Conservation (phyloP, 2,113 vertebrate genomes). For the Actenoides hombroni region DNA sequence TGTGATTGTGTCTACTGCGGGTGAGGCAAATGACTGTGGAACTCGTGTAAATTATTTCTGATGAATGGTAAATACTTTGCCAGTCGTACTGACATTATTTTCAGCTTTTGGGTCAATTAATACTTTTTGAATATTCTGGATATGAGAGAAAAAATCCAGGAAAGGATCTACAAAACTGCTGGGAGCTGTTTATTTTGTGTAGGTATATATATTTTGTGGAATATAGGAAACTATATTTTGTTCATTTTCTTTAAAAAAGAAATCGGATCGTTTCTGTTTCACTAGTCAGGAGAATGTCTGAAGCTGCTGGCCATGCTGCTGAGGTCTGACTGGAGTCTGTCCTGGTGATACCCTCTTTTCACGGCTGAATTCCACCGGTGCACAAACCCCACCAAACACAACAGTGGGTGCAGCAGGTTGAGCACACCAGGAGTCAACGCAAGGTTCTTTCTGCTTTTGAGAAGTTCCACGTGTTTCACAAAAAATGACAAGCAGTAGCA, state of each 20-base stretch:
- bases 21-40: not conserved
- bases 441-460: not conserved
- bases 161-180: not conserved
- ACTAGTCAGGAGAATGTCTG: fast-evolving
- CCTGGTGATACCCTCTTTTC: not conserved
- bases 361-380: not conserved
- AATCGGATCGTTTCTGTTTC: not conserved
- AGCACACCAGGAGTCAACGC: fast-evolving
- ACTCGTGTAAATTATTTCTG: not conserved
- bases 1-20: not conserved
- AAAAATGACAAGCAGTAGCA: not conserved
- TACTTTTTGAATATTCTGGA: not conserved
- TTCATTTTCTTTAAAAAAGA: not conserved
- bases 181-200: not conserved
- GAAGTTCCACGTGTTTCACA: not conserved
- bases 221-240: not conserved
- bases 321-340: not conserved
- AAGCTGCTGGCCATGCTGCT: not conserved
- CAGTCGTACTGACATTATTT: not conserved
- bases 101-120: not conserved
- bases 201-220: fast-evolving
- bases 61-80: not conserved
- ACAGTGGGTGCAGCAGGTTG: fast-evolving
- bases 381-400: fast-evolving
- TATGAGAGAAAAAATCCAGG: not conserved